Evolutionary conservation across 2,888 invertebrate genomes (phyloP), one percentile per base, ranked within the genome.

Genomic region (Cerastis rubricosa): DNA sequence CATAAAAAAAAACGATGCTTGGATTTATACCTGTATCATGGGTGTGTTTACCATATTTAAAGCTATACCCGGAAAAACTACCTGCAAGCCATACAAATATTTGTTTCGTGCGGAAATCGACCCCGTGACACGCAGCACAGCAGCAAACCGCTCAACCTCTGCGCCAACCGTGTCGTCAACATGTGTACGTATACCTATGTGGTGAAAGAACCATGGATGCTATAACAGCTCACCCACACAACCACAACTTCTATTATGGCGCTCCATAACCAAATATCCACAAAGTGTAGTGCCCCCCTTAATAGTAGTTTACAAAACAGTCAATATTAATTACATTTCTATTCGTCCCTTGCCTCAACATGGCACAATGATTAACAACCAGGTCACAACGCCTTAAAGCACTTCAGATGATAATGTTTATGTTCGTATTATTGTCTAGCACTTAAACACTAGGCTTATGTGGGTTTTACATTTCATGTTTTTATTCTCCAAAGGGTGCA

Each of bases 401-500:
- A 79, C 77, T 81, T 77, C 71, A 54, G 63, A 73, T 65, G 74
- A 80, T 74, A 75, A 78, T 77, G 68, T 78, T 72, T 71, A 76
- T 76, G 71, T 77, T 74, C 69, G 54, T 66, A 77, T 87, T 89
- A 89, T 89, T 89, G 89, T 89, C 88, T 82, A 87, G 35, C 83
- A 83, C 86, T 78, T 78, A 74, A 69, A 68, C 3, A 35, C 35
- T 35, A 35, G 64, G n/a, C 40, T 22, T 25, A 40, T 17, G 25
- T 40, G 17, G 17, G 73, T 4, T 73, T 51, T 40, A 22, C 35
- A 40, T 25, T 59, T 25, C 14, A n/a, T 3, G 8, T 40, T 25
- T 57, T 29, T 73, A n/a, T 29, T 40, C 6, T 17, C 1, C 25
- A n/a, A 69, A n/a, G 4, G n/a, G n/a, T 22, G 65, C 22, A 47